These are phyloP conservation scores for Pelobates fuscus DNA, from an alignment of 2,113 vertebrate species.

Conservation along the genomic window DNA sequence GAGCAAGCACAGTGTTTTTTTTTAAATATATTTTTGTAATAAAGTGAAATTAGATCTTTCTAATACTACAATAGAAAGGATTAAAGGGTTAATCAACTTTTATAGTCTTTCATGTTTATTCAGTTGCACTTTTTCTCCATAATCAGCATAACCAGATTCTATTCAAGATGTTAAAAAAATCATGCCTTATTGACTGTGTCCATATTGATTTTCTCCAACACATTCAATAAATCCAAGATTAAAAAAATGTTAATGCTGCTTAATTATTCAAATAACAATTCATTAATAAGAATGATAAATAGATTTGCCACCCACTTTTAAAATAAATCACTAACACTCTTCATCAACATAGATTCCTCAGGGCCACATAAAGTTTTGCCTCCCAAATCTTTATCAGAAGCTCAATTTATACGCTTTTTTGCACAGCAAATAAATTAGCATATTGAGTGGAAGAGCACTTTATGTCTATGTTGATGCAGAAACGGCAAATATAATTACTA, in stretches of 20 bases:
- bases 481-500: constrained; percentile 66
- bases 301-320: constrained; percentile 33
- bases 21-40: too few species aligned
- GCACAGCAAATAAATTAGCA: constrained; percentile 61
- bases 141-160: constrained; percentile 36
- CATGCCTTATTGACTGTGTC: constrained; percentile 41
- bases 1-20: too few species aligned
- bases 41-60: too few species aligned
- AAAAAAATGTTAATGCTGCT: constrained; percentile 46
- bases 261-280: constrained; percentile 49
- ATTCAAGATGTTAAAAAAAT: constrained; percentile 35
- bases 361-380: constrained; percentile 23
- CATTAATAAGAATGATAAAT: constrained; percentile 47
- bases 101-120: constrained; percentile 36
- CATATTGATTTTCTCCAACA: constrained; percentile 41
- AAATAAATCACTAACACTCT: constrained; percentile 33
- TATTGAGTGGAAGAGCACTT: constrained; percentile 76
- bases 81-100: too few species aligned
- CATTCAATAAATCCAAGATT: constrained; percentile 46
- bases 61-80: too few species aligned
- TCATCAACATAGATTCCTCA: constrained; percentile 33
- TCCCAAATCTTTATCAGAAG: constrained; percentile 57
- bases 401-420: constrained; percentile 63
- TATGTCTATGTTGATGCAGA: constrained; percentile 68
- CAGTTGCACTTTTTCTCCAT: constrained; percentile 21